These are phyloP conservation scores for Urosaurus nigricauda DNA, from an alignment of 2,797 vertebrate genomes.

Conservation along the genomic window DNA sequence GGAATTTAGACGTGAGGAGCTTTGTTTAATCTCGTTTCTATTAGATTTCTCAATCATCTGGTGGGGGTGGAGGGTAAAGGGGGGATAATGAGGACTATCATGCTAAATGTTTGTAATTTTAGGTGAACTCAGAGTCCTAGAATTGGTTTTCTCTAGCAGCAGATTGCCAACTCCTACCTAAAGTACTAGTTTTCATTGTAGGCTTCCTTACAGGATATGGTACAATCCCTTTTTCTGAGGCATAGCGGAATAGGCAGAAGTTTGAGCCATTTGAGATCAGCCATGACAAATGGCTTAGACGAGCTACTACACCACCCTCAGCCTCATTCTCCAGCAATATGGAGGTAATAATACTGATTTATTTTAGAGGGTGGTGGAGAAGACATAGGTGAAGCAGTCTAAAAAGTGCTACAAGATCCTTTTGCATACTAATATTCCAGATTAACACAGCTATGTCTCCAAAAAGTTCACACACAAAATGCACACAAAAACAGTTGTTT, in stretches of 20 bases:
- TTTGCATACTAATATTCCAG: too few species aligned
- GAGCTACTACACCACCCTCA: neutral
- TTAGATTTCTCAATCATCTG: too few species aligned
- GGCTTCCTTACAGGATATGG: neutral
- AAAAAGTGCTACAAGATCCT: neutral
- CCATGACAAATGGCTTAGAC: neutral
- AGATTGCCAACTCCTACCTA: neutral
- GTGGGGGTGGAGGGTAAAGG: too few species aligned
- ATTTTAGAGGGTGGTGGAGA: neutral
- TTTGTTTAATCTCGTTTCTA: too few species aligned
- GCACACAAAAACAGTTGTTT: neutral
- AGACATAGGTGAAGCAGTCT: neutral
- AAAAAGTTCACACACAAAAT: too few species aligned
- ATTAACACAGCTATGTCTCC: too few species aligned
- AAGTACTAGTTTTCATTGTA: neutral
- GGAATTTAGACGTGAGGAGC: neutral
- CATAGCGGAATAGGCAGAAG: neutral
- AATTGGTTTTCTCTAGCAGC: neutral
- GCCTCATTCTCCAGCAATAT: neutral
- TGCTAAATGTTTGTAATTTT: too few species aligned
- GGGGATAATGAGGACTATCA: too few species aligned
- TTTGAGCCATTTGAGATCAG: neutral
- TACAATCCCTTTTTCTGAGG: neutral
- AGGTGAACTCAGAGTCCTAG: too few species aligned
- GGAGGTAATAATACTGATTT: too few species aligned